Conservation (phyloP, 1,140 invertebrate genomes). For the Anastrepha ludens region DNA sequence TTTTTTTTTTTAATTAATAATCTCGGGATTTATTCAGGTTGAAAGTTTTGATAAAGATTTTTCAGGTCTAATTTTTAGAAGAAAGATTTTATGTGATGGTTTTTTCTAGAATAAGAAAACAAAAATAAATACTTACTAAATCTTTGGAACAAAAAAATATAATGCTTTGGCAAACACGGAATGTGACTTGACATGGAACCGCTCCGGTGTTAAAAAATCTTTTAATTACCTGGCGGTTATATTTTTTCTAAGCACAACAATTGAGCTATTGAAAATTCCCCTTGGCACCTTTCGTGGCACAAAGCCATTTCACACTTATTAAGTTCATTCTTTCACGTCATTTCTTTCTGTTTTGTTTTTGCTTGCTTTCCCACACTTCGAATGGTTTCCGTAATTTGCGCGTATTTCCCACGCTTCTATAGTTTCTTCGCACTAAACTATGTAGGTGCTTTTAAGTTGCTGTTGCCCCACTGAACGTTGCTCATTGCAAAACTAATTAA, state of each 20-base stretch:
- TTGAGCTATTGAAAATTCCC: background rate
- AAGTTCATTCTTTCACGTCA: background rate
- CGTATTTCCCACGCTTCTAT: slow-evolving; percentile 16
- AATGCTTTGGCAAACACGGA: too few relatives aligned
- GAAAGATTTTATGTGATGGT: too few relatives aligned
- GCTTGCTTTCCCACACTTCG: background rate
- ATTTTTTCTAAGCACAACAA: background rate
- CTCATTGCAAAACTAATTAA: background rate
- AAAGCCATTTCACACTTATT: background rate
- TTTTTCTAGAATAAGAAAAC: too few relatives aligned
- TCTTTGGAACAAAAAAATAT: too few relatives aligned
- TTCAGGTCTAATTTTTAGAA: too few relatives aligned
- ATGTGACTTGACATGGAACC: too few relatives aligned
- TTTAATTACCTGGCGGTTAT: background rate
- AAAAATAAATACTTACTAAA: too few relatives aligned
- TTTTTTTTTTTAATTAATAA: too few relatives aligned
- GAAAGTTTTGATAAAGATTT: too few relatives aligned
- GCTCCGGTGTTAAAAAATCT: background rate
- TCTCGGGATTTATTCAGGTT: too few relatives aligned
- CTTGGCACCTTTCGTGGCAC: background rate
- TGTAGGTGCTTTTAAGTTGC: background rate
- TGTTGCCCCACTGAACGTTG: background rate
- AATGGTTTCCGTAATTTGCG: background rate
- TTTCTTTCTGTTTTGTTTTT: background rate
- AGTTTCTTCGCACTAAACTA: background rate